Conservation (phyloP, 2,113 vertebrate genomes). For the Semicossyphus pulcher region DNA sequence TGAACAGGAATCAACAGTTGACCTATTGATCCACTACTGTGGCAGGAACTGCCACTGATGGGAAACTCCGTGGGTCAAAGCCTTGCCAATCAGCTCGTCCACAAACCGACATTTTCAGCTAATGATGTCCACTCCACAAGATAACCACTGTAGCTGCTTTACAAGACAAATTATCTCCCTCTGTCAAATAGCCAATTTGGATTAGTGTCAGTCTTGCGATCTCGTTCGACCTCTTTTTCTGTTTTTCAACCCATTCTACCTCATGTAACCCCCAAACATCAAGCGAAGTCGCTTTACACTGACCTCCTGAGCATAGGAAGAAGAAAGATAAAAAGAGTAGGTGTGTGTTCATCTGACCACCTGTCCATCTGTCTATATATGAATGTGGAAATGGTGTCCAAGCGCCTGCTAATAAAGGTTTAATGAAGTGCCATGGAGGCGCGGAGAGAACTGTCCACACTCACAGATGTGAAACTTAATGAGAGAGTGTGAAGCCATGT, state of each 20-base stretch:
- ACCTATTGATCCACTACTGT: slow-evolving; percentile 40
- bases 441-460: slow-evolving; percentile 55
- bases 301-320: slow-evolving; percentile 1
- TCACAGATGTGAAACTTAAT: slow-evolving; percentile 79
- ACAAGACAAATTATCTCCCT: slow-evolving; percentile 66
- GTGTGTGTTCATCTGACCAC: slow-evolving; percentile 14
- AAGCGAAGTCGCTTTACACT: slow-evolving; percentile 9
- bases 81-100: slow-evolving; percentile 49
- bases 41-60: slow-evolving; percentile 45
- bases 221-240: slow-evolving; percentile 52
- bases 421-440: slow-evolving; percentile 70
- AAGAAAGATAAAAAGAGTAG: slow-evolving; percentile 5
- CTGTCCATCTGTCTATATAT: slow-evolving; percentile 13
- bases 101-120: slow-evolving; percentile 53
- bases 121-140: slow-evolving; percentile 65
- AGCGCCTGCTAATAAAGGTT: slow-evolving; percentile 64
- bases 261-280: not conserved
- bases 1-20: not conserved
- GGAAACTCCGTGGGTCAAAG: slow-evolving; percentile 34
- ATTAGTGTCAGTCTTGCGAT: slow-evolving; percentile 68
- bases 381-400: slow-evolving; percentile 33
- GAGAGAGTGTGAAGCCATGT: slow-evolving; percentile 52
- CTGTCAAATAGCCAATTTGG: slow-evolving; percentile 75
- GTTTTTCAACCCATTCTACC: not conserved
- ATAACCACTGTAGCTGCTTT: slow-evolving; percentile 53